These are phyloP conservation scores for Epizoanthus stellaris DNA, from an alignment of 92 coral and sea anemone species.

Conservation along the genomic window DNA sequence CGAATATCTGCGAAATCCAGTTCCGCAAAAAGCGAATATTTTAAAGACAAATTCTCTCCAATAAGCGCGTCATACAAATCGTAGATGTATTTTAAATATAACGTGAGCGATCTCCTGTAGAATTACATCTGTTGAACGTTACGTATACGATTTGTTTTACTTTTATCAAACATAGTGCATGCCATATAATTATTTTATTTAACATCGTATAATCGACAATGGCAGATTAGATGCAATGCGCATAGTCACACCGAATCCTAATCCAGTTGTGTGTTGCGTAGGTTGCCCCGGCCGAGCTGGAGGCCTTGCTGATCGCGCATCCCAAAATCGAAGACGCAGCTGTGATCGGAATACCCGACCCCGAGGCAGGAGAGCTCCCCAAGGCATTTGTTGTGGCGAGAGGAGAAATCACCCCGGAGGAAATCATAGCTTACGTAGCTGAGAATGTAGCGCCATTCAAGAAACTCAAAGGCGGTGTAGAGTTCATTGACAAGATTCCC, in stretches of 20 bases:
- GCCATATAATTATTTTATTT: background rate
- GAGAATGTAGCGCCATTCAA: constrained; percentile 49
- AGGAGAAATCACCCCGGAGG: constrained; percentile 37
- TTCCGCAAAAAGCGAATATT: too few species aligned
- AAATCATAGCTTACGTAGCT: constrained; percentile 37
- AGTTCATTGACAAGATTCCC: constrained; percentile 59
- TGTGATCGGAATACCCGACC: constrained; percentile 85
- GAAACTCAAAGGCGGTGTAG: constrained; percentile 60
- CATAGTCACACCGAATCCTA: too few species aligned
- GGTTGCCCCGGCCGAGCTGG: constrained; percentile 96
- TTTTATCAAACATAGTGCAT: too few species aligned
- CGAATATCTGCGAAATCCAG: too few species aligned
- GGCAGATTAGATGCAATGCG: background rate
- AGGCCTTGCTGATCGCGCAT: constrained; percentile 77
- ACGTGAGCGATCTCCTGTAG: too few species aligned
- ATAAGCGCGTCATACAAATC: too few species aligned
- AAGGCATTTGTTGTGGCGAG: constrained; percentile 49
- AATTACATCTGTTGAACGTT: too few species aligned
- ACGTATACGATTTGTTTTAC: too few species aligned
- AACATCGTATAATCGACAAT: background rate
- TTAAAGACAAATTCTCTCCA: too few species aligned
- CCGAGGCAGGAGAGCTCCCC: constrained; percentile 78
- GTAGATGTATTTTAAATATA: too few species aligned
- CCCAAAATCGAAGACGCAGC: constrained; percentile 90
- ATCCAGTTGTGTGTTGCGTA: background rate